Evolutionary conservation across 2,113 vertebrate genomes (phyloP).

Genomic region (Vicugna pacos): DNA sequence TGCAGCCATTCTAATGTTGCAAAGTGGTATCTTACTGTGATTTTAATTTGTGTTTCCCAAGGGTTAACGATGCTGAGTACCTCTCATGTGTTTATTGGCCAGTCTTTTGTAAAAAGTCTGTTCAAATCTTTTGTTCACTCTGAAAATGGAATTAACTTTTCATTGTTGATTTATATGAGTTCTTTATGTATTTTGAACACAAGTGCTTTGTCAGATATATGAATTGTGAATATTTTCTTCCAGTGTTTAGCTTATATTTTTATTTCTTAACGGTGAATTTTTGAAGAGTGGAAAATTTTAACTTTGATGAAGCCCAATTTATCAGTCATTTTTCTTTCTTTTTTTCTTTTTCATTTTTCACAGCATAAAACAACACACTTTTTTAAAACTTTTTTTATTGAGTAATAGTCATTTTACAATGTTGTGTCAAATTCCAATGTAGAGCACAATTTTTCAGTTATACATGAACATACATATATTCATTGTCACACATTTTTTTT

Average conservation of each 20-base stretch:
- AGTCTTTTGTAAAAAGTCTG: slow-evolving; percentile 8
- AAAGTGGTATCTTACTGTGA: not conserved
- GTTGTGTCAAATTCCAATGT: too few species aligned
- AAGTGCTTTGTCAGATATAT: not conserved
- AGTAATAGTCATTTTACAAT: too few species aligned
- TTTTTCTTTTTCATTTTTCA: too few species aligned
- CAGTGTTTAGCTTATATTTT: not conserved
- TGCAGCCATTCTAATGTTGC: not conserved
- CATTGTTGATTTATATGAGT: not conserved
- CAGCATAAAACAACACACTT: not conserved
- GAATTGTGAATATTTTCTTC: slow-evolving; percentile 17
- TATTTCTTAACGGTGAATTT: not conserved
- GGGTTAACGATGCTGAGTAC: not conserved
- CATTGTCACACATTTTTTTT: too few species aligned
- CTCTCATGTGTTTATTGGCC: not conserved
- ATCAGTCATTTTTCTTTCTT: not conserved
- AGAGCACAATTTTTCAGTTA: too few species aligned
- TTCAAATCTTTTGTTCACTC: not conserved
- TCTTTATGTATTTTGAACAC: slow-evolving; percentile 1
- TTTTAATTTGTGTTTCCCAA: not conserved
- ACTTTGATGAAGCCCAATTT: not conserved
- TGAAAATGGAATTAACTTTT: slow-evolving; percentile 10
- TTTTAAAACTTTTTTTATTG: too few species aligned
- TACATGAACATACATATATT: too few species aligned
- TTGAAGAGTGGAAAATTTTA: not conserved